Conservation (phyloP, 2,113 vertebrate species). For the Emberiza fucata region DNA sequence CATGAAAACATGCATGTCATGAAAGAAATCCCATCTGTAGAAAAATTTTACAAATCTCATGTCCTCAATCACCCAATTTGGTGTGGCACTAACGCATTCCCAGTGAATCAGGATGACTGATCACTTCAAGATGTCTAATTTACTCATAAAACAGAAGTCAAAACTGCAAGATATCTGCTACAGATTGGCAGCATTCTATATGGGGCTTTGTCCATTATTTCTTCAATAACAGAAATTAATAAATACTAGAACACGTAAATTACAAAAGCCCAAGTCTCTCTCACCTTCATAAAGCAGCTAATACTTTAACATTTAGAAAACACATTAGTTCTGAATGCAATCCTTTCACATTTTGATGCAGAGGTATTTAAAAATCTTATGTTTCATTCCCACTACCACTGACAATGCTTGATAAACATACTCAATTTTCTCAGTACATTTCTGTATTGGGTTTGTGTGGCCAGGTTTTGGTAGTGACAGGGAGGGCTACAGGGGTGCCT, state of each 20-base stretch:
- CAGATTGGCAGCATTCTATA: neutral
- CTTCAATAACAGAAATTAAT: neutral
- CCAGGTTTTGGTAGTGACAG: neutral
- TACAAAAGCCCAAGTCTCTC: neutral
- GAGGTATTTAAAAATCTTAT: neutral
- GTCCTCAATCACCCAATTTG: neutral
- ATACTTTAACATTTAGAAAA: neutral
- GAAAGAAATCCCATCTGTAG: neutral
- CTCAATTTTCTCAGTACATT: neutral
- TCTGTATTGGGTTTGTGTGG: neutral
- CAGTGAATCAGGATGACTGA: neutral
- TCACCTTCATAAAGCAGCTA: neutral
- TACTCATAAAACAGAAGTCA: neutral
- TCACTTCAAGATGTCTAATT: neutral
- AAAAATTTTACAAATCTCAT: neutral
- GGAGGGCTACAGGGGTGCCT: too few species aligned
- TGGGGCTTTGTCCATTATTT: neutral
- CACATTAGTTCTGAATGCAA: neutral
- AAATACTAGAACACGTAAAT: neutral
- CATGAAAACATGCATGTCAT: neutral
- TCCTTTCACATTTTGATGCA: neutral
- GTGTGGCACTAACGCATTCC: neutral
- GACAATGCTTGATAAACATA: neutral
- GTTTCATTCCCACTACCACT: neutral
- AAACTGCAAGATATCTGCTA: neutral